These are phyloP conservation scores for Diaperis boleti DNA, from an alignment of 2,888 invertebrate species.

Conservation along the genomic window DNA sequence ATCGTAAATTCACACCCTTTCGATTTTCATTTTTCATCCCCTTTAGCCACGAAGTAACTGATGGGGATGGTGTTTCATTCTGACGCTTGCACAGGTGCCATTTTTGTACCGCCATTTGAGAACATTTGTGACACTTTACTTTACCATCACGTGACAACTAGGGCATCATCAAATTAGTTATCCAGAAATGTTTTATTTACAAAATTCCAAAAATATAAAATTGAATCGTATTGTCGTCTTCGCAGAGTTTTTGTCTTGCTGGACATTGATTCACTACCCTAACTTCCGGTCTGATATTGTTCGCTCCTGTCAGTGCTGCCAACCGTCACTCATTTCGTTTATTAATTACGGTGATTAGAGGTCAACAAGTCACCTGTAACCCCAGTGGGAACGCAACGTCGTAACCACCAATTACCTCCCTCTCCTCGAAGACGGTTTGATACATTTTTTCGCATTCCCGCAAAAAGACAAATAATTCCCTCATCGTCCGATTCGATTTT, in stretches of 20 bases:
- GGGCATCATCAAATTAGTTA: too few species aligned
- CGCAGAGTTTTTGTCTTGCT: slow-evolving; percentile 5
- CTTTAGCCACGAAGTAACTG: background rate
- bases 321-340: slow-evolving; percentile 46
- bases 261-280: slow-evolving; percentile 14
- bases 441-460: too few species aligned
- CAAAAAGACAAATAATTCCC: too few species aligned
- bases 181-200: too few species aligned
- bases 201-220: too few species aligned
- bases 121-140: too few species aligned
- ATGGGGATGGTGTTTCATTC: too few species aligned
- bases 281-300: slow-evolving; percentile 48
- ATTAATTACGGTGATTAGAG: slow-evolving; percentile 49
- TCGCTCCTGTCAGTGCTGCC: slow-evolving; percentile 45
- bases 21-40: slow-evolving; percentile 29
- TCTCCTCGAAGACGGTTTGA: too few species aligned
- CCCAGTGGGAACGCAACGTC: background rate
- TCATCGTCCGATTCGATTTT: too few species aligned
- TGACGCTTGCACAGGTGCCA: too few species aligned
- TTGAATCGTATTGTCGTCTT: background rate
- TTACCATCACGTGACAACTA: too few species aligned
- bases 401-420: background rate
- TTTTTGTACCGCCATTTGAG: too few species aligned
- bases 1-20: slow-evolving; percentile 39
- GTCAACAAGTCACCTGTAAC: background rate